Evolutionary conservation across 2,888 invertebrate species (phyloP).

Genomic region (Ceratothoa steindachneri): DNA sequence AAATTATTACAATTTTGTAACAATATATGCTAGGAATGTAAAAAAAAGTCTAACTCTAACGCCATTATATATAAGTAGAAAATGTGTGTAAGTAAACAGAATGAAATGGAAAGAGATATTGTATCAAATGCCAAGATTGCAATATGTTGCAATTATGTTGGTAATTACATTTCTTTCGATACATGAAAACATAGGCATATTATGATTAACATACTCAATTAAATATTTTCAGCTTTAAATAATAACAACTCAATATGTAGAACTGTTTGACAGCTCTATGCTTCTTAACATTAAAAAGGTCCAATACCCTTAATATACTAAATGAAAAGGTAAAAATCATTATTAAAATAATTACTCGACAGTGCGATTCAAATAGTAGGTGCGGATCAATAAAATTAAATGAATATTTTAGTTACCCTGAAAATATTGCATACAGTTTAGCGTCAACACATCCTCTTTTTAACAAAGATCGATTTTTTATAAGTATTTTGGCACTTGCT

Average conservation of each 20-base stretch:
- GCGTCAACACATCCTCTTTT: background rate
- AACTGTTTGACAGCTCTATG: background rate
- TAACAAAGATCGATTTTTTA: background rate
- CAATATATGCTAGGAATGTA: background rate
- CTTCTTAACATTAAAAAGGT: background rate
- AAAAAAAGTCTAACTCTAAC: background rate
- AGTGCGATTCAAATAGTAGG: background rate
- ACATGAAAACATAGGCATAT: background rate
- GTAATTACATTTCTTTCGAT: too few species aligned
- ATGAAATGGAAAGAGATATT: background rate
- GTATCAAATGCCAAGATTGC: too few species aligned
- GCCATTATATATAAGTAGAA: background rate
- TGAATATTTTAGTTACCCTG: background rate
- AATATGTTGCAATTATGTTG: too few species aligned
- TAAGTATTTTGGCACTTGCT: background rate
- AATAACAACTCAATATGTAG: background rate
- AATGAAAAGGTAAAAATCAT: background rate
- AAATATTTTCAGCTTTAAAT: background rate
- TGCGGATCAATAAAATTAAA: background rate
- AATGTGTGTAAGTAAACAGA: background rate
- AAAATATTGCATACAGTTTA: background rate
- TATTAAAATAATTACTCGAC: background rate
- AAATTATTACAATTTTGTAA: background rate
- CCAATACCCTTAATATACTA: background rate
- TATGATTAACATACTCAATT: background rate